Evolutionary conservation across 2,888 invertebrate genomes (phyloP).

Genomic region (Aquatica leii): DNA sequence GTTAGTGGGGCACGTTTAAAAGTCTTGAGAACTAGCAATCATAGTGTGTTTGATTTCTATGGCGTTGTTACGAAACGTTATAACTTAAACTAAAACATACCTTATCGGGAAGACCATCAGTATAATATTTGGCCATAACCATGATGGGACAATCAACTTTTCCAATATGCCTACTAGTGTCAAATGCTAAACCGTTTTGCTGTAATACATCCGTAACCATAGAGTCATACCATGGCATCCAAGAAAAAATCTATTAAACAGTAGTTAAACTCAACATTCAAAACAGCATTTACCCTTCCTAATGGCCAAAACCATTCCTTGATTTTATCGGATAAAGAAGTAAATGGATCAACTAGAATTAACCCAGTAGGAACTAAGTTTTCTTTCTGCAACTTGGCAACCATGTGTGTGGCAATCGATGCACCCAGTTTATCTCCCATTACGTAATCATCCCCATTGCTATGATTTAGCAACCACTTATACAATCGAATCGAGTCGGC

Average conservation of each 20-base stretch:
- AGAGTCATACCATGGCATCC: slow-evolving; percentile 53
- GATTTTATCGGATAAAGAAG: slow-evolving; percentile 49
- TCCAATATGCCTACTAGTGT: slow-evolving; percentile 48
- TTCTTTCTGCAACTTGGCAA: slow-evolving; percentile 40
- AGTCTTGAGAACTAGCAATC: no score
- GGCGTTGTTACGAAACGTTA: no score
- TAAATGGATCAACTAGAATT: slow-evolving; percentile 53
- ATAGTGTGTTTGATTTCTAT: no score
- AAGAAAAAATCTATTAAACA: slow-evolving; percentile 50
- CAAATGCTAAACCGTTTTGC: slow-evolving; percentile 52
- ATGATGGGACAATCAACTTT: slow-evolving; percentile 54
- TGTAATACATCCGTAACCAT: slow-evolving; percentile 50
- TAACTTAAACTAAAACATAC: slow-evolving; percentile 31
- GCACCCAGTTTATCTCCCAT: slow-evolving; percentile 57
- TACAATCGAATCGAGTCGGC: slow-evolving; percentile 55
- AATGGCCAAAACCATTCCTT: slow-evolving; percentile 7
- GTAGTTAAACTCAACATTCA: not conserved
- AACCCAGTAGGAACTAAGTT: slow-evolving; percentile 45
- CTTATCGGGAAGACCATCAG: slow-evolving; percentile 27
- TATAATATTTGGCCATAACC: slow-evolving; percentile 53
- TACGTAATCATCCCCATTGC: slow-evolving; percentile 50
- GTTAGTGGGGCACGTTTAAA: no score
- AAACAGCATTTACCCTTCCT: slow-evolving; percentile 1
- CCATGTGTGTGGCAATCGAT: slow-evolving; percentile 50
- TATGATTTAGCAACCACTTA: slow-evolving; percentile 48